Percentiles rank a stretch among this genome's conserved stretches.
phyloP scores from a whole-genome alignment of 2,888 invertebrate genomes.

The Augochlorella aurata region DNA sequence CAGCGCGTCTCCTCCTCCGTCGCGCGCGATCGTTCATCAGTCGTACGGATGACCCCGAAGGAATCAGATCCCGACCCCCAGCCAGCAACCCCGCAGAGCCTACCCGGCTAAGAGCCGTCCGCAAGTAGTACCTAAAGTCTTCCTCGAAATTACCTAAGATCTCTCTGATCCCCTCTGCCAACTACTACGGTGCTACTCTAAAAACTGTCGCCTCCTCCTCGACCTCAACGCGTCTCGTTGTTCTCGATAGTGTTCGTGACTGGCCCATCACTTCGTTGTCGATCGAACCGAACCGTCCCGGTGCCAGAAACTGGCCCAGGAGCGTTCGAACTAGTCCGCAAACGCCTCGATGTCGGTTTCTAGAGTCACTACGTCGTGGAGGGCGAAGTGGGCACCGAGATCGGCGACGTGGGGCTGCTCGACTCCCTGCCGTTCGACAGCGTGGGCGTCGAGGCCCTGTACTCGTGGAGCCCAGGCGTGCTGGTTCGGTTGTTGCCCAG shows the following conservation, averaged over 20 bases:
- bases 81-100: not conserved
- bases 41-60: not conserved
- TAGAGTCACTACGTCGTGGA: constrained; percentile 76
- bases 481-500: constrained; percentile 82
- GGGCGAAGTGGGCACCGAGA: constrained; percentile 77
- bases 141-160: constrained; percentile 9
- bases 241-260: constrained; percentile 41
- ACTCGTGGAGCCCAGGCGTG: constrained; percentile 68
- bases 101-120: not conserved
- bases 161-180: not conserved
- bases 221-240: constrained; percentile 38
- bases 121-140: constrained; percentile 12
- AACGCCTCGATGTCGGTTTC: not conserved
- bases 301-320: too few species aligned
- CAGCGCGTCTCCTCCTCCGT: constrained; percentile 17
- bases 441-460: constrained; percentile 76
- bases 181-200: constrained; percentile 34
- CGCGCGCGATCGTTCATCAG: constrained; percentile 1
- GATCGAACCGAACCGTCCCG: constrained; percentile 4
- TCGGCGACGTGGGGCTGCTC: constrained; percentile 75
- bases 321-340: too few species aligned
- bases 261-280: constrained; percentile 54
- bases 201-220: constrained; percentile 5
- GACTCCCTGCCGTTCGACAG: constrained; percentile 76
- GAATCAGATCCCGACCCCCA: not conserved